Evolutionary conservation across 2,797 vertebrate genomes (phyloP), one percentile per base, ranked within the genome.

Genomic region (Acrossocheilus wenchowensis): DNA sequence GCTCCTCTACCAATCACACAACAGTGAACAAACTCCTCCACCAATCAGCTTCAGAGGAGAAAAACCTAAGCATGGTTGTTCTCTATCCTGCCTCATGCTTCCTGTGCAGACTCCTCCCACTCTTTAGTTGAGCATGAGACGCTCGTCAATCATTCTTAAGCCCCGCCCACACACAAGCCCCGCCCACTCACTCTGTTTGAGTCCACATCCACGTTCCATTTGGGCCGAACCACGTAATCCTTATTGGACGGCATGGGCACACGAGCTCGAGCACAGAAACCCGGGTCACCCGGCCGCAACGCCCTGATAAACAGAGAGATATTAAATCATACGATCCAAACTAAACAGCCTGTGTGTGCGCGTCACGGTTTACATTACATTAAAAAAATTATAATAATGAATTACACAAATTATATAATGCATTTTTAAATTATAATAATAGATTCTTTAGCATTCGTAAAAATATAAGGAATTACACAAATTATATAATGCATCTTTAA

Each of bases 221-320:
- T 99, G 83, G 98, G 98, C 78, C 98, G 96, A 6, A 99, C 98
- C 0, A 99, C 98, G 0, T 99, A 99, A 94, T 99, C 98, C 90
- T 99, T 99, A 94, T 99, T 99, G 85, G 98, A 99, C 3, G 98
- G 98, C 97, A 99, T 97, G 0, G 98, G 98, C 5, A 99, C 98
- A 75, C 98, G 94, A 0, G 98, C 98, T 19, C 98, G 93, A 86
- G 98, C 97, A 89, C 98, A 99, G 92, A 99, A 99, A 5, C 98
- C 98, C 0, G 98, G 98, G 89, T 99, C 98, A 21, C 98, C 98
- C 0, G 98, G 98, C 39, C 98, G 92, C 78, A 99, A 94, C 7
- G 98, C 98, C 93, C 98, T 99, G 91, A 41, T 14, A 66, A 21
- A 74, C 19, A 45, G 39, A 60, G 66, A 85, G 1, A 66, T 66